These are phyloP conservation scores for Platalea minor DNA, from an alignment of 2,797 vertebrate genomes.

Conservation along the genomic window DNA sequence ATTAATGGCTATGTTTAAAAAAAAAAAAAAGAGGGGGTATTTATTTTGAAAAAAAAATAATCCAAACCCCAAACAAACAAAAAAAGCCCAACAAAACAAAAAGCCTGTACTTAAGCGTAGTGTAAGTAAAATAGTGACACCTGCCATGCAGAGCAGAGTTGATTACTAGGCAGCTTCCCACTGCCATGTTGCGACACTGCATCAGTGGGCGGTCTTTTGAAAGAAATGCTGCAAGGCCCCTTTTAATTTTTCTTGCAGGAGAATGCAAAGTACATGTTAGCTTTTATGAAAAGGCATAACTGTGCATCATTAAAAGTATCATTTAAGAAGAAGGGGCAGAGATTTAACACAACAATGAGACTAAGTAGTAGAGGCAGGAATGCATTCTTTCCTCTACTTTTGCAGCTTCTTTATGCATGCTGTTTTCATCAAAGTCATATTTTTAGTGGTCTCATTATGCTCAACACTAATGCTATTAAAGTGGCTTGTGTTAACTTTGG, in stretches of 20 bases:
- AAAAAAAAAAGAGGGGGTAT: accelerated
- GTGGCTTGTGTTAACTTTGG: background rate
- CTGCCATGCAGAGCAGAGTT: background rate
- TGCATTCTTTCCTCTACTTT: background rate
- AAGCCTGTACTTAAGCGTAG: accelerated
- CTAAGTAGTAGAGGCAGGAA: background rate
- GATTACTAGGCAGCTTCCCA: background rate
- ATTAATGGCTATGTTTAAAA: background rate
- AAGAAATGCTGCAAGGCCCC: background rate
- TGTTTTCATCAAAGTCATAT: background rate
- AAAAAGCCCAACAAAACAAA: background rate
- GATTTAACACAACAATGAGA: background rate
- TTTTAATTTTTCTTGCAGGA: background rate
- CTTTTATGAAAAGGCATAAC: background rate
- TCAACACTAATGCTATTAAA: background rate
- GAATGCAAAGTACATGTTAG: background rate
- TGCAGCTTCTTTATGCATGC: background rate
- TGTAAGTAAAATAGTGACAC: background rate
- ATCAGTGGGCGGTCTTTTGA: background rate
- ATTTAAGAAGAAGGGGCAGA: background rate
- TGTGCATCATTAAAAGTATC: background rate
- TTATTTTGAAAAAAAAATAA: background rate
- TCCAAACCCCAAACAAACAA: background rate
- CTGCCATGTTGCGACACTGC: background rate
- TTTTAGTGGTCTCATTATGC: background rate